Base-by-base conservation (phyloP, 2,888 invertebrate species). In the Lomographa bimaculata region DNA sequence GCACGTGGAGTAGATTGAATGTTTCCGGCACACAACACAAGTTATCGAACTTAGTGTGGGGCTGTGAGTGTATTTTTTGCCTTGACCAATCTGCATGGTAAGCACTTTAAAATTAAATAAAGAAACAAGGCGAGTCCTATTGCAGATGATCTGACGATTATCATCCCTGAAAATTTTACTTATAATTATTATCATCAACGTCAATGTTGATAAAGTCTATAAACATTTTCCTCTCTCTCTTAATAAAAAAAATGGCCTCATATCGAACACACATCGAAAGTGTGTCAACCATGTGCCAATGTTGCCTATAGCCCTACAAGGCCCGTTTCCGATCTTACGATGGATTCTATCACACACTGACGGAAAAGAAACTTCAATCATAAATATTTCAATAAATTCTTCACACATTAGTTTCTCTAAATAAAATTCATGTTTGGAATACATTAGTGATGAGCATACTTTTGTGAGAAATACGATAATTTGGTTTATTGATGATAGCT, bases 291-390 rank as follows among this genome's bases (percentile, higher is more conserved):
- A 61, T 58, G 60, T 59, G 64, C 64, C 62, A 4, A 68, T 63
- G 64, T 64, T 64, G 69, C 58, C 64, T 68, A 65, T 60, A 65
- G 64, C 81, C 79, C 57, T 81, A 79, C 52, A 80, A 46, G 81
- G 75, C 42, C 51, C 43, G 67, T 72, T 80, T 79, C 74, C 74
- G 75, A 77, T 69, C 62, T 53, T 65, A 16, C 35, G 19, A 32
- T 26, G 41, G 40, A 40, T 45, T 36, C 47, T 39, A 46, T 27
- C 36, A 33, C 29, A 48, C 38, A 16, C 30, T 17, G 37, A 21
- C 24, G 24, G 28, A 46, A 53, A 53, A 50, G 51, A 41, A 45
- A 51, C 34, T 54, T 43, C 49, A 28, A 44, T 52, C 42, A 53
- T 52, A 52, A 54, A 53, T 45, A 48, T 50, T 42, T 45, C 35